Evolutionary conservation across 2,888 invertebrate genomes (phyloP), one percentile per base, ranked within the genome.

Genomic region (Argyresthia goedartella): DNA sequence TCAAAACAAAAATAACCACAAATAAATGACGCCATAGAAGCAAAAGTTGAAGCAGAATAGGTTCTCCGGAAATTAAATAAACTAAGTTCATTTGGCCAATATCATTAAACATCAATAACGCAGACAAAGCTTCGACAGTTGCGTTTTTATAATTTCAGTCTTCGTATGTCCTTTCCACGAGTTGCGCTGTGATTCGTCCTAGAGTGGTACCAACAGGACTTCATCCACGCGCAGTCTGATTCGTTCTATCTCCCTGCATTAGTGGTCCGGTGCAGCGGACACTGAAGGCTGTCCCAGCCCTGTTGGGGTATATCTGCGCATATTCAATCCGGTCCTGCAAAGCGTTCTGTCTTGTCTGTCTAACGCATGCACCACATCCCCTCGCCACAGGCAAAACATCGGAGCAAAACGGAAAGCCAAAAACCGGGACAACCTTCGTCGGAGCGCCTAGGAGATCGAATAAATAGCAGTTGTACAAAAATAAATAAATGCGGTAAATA

Each of bases 401-500:
- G 75, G 81, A 81, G 73, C 79, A 75, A 70, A 73, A 73, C 86
- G 88, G 88, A 85, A 87, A 84, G 80, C 79, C 80, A 81, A 84
- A 87, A 87, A 84, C 87, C 87, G 87, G 87, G 87, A 88, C 87
- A 88, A 88, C 87, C 87, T 86, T 87, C 82, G 85, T 85, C 80
- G 86, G 85, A 82, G 77, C 76, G 78, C 81, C 79, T 72, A 80
- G 79, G 71, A 76, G 65, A 67, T 61, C 61, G 73, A 66, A 69
- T 64, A 66, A 65, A 71, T 78, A 81, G 85, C 85, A 71, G 25
- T 71, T 73, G 66, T 71, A 76, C 58, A 74, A 71, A 78, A 78
- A 82, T 81, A 84, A 80, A 84, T 81, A 84, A 75, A 84, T 80
- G 82, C 81, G 77, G 81, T 84, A 84, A 75, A 82, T 81, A 75